Evolutionary conservation across 1,140 invertebrate species (phyloP).

Genomic region (Pseudomyrmex dendroicus): DNA sequence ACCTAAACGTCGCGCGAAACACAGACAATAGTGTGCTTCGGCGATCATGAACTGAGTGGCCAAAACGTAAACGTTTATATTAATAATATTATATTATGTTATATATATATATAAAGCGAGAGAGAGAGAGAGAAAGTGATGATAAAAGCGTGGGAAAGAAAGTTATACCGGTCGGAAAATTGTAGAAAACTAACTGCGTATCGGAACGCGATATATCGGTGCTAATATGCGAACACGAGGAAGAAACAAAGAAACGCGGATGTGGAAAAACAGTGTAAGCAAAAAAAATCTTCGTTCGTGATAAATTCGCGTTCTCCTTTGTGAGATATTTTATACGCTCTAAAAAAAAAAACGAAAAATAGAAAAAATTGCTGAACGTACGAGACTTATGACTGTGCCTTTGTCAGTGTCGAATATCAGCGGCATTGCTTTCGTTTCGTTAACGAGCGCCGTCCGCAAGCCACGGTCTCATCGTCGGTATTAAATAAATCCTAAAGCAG

Average conservation of each 20-base stretch:
- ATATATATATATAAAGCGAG: slow-evolving; percentile 78
- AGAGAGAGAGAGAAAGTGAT: slow-evolving; percentile 39
- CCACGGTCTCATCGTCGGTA: slow-evolving; percentile 76
- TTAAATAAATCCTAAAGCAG: slow-evolving; percentile 34
- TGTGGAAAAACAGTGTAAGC: slow-evolving; percentile 60
- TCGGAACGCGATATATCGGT: slow-evolving; percentile 79
- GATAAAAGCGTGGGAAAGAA: slow-evolving; percentile 15
- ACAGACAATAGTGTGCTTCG: slow-evolving; percentile 83
- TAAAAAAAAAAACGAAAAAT: slow-evolving; percentile 55
- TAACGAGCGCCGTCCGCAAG: slow-evolving; percentile 66
- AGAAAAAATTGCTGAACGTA: slow-evolving; percentile 72
- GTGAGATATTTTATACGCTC: slow-evolving; percentile 67
- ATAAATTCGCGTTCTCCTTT: slow-evolving; percentile 69
- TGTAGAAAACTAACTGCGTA: slow-evolving; percentile 59
- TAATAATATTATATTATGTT: slow-evolving; percentile 83
- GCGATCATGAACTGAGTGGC: slow-evolving; percentile 83
- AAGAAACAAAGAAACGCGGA: slow-evolving; percentile 60
- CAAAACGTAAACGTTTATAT: slow-evolving; percentile 85
- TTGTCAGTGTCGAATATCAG: slow-evolving; percentile 79
- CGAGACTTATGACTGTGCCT: slow-evolving; percentile 84
- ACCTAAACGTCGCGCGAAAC: slow-evolving; percentile 80
- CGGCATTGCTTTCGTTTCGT: slow-evolving; percentile 73
- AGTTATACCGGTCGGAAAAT: slow-evolving; percentile 27
- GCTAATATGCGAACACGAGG: slow-evolving; percentile 79
- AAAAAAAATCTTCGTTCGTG: slow-evolving; percentile 64